Percentiles rank a stretch among this genome's conserved stretches.
phyloP scores from a whole-genome alignment of 1,140 invertebrate species.

The Luehdorfia chinensis region DNA sequence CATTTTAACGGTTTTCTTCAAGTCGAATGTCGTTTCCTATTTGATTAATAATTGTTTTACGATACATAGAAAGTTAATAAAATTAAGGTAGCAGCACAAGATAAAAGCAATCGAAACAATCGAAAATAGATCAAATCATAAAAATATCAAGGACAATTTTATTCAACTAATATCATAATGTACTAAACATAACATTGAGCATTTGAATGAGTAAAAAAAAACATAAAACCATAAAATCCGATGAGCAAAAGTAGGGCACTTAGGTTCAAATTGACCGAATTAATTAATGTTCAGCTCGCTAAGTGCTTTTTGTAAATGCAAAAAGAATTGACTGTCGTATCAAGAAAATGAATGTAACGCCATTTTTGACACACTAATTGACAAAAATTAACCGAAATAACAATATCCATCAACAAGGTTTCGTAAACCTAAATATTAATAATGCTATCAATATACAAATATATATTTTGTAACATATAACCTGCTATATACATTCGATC shows the following conservation, averaged over 20 bases:
- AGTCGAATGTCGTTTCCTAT: conserved; percentile 27
- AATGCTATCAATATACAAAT: conserved; percentile 30
- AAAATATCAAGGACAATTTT: conserved; percentile 15
- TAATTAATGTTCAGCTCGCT: conserved; percentile 10
- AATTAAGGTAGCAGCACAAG: conserved; percentile 13
- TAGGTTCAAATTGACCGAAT: conserved; percentile 59
- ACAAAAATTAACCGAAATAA: conserved; percentile 68
- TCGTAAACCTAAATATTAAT: conserved; percentile 47
- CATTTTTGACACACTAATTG: conserved; percentile 64
- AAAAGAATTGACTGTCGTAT: conserved; percentile 66
- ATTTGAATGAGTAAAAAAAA: conserved; percentile 65
- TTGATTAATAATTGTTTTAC: conserved; percentile 32
- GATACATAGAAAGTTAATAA: conserved; percentile 24
- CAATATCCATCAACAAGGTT: conserved; percentile 56
- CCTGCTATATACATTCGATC: conserved; percentile 40
- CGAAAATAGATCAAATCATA: conserved; percentile 14
- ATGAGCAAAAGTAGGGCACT: conserved; percentile 65
- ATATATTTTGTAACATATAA: conserved; percentile 59
- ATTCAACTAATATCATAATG: conserved; percentile 51
- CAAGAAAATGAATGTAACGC: conserved; percentile 44
- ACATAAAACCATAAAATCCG: conserved; percentile 42
- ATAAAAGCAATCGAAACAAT: background rate
- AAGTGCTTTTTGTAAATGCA: conserved; percentile 17
- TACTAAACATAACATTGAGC: conserved; percentile 68
- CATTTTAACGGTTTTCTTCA: conserved; percentile 50